Evolutionary conservation across 2,113 vertebrate species (phyloP).

Genomic region (Rutilus rutilus): DNA sequence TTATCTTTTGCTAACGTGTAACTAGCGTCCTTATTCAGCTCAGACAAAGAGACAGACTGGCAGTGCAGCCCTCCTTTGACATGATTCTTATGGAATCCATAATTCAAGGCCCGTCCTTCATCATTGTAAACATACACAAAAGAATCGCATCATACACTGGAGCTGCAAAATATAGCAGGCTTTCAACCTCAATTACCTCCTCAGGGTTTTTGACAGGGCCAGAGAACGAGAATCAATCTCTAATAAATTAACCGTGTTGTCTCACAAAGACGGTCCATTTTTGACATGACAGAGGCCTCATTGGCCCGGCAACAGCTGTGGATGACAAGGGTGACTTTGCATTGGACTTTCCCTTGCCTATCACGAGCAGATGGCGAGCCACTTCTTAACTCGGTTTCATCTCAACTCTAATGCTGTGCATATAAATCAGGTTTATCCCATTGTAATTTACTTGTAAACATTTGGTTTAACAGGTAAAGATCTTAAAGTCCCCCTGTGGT

Average conservation of each 20-base stretch:
- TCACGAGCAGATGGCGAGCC: conserved; percentile 50
- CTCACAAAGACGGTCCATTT: conserved; percentile 63
- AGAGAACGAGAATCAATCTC: conserved; percentile 57
- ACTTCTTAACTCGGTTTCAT: conserved; percentile 1
- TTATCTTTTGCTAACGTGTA: conserved; percentile 30
- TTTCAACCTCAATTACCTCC: conserved; percentile 65
- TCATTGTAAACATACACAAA: conserved; percentile 50
- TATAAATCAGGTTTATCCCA: neutral
- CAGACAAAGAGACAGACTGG: conserved; percentile 47
- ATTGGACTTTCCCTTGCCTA: conserved; percentile 52
- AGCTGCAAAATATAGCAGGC: conserved; percentile 37
- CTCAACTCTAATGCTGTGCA: neutral
- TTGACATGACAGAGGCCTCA: conserved; percentile 51
- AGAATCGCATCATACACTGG: conserved; percentile 43
- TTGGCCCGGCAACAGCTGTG: conserved; percentile 66
- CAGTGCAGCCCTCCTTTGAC: conserved; percentile 46
- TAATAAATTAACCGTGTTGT: conserved; percentile 64
- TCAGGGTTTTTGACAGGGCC: conserved; percentile 46
- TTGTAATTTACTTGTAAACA: neutral
- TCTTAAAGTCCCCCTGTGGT: too few species aligned
- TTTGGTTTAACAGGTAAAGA: neutral
- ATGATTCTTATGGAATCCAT: conserved; percentile 57
- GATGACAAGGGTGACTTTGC: conserved; percentile 65
- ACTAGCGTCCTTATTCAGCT: conserved; percentile 30
- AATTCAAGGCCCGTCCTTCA: conserved; percentile 54